These are phyloP conservation scores for Luperina testacea DNA, from an alignment of 2,888 invertebrate genomes.

Conservation along the genomic window DNA sequence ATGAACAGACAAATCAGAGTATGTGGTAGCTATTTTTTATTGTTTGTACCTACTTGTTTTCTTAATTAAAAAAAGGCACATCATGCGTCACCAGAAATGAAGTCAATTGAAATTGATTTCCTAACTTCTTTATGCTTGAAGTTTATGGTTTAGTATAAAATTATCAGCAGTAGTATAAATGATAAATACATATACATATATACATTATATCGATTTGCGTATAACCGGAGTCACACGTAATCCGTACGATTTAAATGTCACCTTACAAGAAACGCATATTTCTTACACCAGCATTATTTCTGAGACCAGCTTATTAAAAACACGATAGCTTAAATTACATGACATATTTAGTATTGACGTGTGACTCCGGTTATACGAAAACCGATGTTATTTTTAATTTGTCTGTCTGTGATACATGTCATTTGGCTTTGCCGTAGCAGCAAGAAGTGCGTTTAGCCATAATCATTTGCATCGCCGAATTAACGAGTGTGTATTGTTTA, in stretches of 20 bases:
- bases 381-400: neutral
- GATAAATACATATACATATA: neutral
- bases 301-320: no score
- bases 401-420: neutral
- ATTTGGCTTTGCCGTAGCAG: neutral
- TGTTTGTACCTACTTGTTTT: neutral
- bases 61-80: neutral
- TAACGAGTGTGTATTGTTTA: constrained; percentile 72
- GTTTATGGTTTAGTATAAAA: neutral
- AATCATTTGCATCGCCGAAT: neutral
- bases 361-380: neutral
- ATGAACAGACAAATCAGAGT: constrained; percentile 14
- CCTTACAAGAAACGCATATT: no score
- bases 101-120: neutral
- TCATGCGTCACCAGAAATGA: neutral
- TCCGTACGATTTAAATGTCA: neutral
- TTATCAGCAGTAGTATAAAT: neutral
- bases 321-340: neutral
- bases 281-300: no score
- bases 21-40: neutral
- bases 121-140: neutral
- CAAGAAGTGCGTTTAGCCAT: neutral
- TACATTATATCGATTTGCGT: neutral
- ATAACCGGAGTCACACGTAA: neutral
- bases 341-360: neutral